A percentile compares a stretch with the other conserved stretches of the same genome.
Evolutionary conservation across 2,888 invertebrate species (phyloP).

Genomic region (Mycalesis mineus): DNA sequence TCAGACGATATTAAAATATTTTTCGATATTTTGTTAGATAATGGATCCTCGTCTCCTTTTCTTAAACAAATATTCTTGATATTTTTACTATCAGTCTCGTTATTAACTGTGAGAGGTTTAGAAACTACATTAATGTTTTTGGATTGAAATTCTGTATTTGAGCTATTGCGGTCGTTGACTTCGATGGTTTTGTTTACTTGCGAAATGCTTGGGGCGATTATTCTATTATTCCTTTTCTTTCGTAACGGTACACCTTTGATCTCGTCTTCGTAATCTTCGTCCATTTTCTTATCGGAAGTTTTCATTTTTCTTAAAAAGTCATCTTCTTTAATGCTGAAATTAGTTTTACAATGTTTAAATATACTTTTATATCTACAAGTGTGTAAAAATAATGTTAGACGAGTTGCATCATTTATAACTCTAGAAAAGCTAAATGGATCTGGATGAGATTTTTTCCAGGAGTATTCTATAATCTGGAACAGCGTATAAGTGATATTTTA

Average conservation of each 20-base stretch:
- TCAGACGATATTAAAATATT: not conserved
- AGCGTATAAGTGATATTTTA: too few relatives aligned
- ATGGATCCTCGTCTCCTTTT: not conserved
- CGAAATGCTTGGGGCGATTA: slow-evolving; percentile 4
- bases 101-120: not conserved
- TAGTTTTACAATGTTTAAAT: not conserved
- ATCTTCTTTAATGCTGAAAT: slow-evolving; percentile 24
- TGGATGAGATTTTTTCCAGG: too few relatives aligned
- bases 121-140: not conserved
- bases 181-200: not conserved
- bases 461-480: too few relatives aligned
- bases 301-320: slow-evolving; percentile 25
- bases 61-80: not conserved
- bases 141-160: not conserved
- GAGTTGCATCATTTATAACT: too few relatives aligned
- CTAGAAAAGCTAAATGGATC: too few relatives aligned
- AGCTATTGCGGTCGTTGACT: not conserved
- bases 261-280: slow-evolving; percentile 58
- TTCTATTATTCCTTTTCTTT: slow-evolving; percentile 37
- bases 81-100: not conserved
- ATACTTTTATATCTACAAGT: too few relatives aligned
- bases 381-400: too few relatives aligned
- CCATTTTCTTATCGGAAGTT: slow-evolving; percentile 30
- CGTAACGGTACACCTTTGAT: slow-evolving; percentile 55
- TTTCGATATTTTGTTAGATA: not conserved